A percentile compares a stretch with the other conserved stretches of the same genome.
These are phyloP conservation scores for Colletes latitarsis DNA, from an alignment of 1,140 invertebrate species.

Conservation along the genomic window DNA sequence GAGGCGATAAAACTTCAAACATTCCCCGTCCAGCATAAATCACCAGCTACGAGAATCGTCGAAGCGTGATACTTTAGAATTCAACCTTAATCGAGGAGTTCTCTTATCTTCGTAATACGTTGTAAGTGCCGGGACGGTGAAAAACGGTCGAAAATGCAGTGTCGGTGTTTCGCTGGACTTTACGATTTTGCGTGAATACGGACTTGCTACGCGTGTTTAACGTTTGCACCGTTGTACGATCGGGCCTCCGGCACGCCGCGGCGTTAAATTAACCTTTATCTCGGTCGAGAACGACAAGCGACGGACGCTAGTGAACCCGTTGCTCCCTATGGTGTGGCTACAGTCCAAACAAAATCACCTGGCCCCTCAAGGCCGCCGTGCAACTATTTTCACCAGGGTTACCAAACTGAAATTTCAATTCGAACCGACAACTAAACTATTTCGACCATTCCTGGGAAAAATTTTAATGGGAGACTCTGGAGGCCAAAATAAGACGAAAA, in stretches of 20 bases:
- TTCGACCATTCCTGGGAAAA: too few species aligned
- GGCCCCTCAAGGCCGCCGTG: background rate
- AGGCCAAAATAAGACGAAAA: too few species aligned
- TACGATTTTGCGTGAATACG: slow-evolving; percentile 33
- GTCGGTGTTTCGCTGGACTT: background rate
- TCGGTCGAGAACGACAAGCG: slow-evolving; percentile 31
- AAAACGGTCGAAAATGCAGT: slow-evolving; percentile 37
- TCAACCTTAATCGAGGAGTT: slow-evolving; percentile 33
- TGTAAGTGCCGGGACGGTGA: slow-evolving; percentile 13
- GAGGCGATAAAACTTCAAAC: slow-evolving; percentile 16
- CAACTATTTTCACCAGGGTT: too few species aligned
- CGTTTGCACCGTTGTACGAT: slow-evolving; percentile 17
- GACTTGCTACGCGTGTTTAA: slow-evolving; percentile 12
- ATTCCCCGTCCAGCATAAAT: slow-evolving; percentile 10
- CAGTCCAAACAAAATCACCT: background rate
- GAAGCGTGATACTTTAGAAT: slow-evolving; percentile 34
- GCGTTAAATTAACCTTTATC: slow-evolving; percentile 61
- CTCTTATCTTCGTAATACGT: slow-evolving; percentile 37
- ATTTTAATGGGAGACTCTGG: too few species aligned
- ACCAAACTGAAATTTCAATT: too few species aligned
- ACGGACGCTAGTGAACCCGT: slow-evolving; percentile 29
- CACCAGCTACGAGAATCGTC: slow-evolving; percentile 5
- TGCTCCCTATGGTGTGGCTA: background rate
- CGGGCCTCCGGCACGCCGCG: background rate
- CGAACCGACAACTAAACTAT: too few species aligned